A percentile compares a stretch with the other conserved stretches of the same genome.
phyloP scores from a whole-genome alignment of 2,113 vertebrate species.

The Mustela nigripes region DNA sequence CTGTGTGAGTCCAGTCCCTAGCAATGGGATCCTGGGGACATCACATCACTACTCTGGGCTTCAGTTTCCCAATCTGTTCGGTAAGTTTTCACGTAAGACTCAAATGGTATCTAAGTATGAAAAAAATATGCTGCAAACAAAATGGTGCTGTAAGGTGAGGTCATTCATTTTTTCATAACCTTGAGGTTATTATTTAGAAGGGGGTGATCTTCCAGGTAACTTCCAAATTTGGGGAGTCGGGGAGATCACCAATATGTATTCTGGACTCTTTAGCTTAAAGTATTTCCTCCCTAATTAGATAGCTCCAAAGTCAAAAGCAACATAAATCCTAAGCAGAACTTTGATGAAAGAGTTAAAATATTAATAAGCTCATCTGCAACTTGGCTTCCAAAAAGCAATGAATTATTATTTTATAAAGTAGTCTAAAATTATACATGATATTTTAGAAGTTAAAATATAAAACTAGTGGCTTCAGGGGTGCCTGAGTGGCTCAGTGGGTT shows the following conservation, averaged over 20 bases:
- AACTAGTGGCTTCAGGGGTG: no score
- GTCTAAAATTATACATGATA: background rate
- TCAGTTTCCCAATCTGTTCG: background rate
- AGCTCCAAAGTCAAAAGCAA: conserved; percentile 40
- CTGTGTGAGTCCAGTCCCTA: background rate
- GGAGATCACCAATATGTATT: background rate
- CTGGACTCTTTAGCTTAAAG: background rate
- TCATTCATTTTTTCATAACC: conserved; percentile 4
- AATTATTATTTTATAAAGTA: conserved; percentile 36
- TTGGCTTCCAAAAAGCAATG: background rate
- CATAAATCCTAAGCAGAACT: conserved; percentile 27
- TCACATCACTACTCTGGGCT: background rate
- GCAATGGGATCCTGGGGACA: background rate
- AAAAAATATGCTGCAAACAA: background rate
- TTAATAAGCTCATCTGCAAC: background rate
- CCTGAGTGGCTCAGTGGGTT: no score
- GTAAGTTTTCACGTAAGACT: background rate
- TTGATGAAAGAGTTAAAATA: conserved; percentile 7
- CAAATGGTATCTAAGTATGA: background rate
- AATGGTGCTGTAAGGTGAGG: background rate
- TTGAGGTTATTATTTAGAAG: background rate
- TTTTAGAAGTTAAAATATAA: conserved; percentile 11
- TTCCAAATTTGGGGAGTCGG: background rate
- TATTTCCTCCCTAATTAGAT: background rate
- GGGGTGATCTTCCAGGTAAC: conserved; percentile 14